phyloP scores from a whole-genome alignment of 2,888 invertebrate species.

The Tenthredo amoena region DNA sequence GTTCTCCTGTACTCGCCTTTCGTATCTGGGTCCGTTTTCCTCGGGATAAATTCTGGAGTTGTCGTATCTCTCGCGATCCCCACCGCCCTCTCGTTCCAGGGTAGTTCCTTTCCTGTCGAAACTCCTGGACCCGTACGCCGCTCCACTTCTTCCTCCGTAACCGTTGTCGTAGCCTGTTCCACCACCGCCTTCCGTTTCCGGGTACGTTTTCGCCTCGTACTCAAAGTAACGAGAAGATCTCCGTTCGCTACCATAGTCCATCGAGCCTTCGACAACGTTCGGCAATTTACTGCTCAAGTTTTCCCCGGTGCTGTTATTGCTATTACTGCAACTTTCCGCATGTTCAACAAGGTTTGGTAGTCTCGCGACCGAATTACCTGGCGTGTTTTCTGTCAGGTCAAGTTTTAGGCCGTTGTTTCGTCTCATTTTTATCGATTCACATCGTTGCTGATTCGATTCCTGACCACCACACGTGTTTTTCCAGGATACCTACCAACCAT shows the following conservation, averaged over 20 bases:
- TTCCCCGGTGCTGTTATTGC: slow-evolving; percentile 67
- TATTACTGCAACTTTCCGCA: slow-evolving; percentile 70
- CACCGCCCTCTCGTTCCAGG: slow-evolving; percentile 48
- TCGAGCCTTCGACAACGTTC: slow-evolving; percentile 77
- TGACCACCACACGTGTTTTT: background rate
- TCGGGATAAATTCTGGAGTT: slow-evolving; percentile 72
- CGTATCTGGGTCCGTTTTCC: slow-evolving; percentile 69
- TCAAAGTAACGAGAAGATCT: slow-evolving; percentile 77
- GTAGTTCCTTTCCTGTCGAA: slow-evolving; percentile 69
- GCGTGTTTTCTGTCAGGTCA: slow-evolving; percentile 76
- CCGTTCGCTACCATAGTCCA: slow-evolving; percentile 77
- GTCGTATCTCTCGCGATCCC: slow-evolving; percentile 70
- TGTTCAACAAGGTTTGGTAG: slow-evolving; percentile 76
- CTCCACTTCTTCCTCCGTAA: slow-evolving; percentile 47
- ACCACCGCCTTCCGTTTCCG: slow-evolving; percentile 54
- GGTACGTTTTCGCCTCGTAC: slow-evolving; percentile 65
- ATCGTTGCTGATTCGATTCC: slow-evolving; percentile 67
- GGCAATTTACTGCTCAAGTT: slow-evolving; percentile 77
- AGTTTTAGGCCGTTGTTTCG: slow-evolving; percentile 74
- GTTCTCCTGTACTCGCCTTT: slow-evolving; percentile 65
- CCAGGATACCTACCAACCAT: background rate
- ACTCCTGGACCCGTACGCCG: slow-evolving; percentile 57
- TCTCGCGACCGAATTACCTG: slow-evolving; percentile 74
- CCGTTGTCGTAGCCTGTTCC: slow-evolving; percentile 54
- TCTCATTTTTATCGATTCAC: slow-evolving; percentile 74